phyloP scores from a whole-genome alignment of 2,113 vertebrate genomes.

The Cynoglossus semilaevis region DNA sequence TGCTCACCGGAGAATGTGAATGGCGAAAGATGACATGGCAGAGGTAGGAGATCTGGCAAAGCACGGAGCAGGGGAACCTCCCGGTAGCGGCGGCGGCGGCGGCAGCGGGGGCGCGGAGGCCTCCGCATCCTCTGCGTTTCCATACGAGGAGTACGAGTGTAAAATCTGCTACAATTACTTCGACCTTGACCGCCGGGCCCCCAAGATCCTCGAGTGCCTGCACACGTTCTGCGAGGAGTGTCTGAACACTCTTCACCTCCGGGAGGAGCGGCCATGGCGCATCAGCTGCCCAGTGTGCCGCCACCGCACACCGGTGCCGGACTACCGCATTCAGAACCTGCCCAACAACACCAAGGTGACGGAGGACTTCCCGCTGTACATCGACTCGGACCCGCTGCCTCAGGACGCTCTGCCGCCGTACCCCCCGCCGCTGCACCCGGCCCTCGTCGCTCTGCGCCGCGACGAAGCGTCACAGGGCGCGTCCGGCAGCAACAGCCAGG shows the following conservation, averaged over 20 bases:
- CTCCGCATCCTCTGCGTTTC: conserved; percentile 47
- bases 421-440: conserved; percentile 76
- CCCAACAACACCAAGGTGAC: conserved; percentile 91
- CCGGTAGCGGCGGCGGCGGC: conserved; percentile 12
- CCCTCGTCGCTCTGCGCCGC: conserved; percentile 73
- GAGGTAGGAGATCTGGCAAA: conserved; percentile 73
- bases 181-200: conserved; percentile 87
- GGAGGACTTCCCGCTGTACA: conserved; percentile 84
- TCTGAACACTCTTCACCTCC: conserved; percentile 85
- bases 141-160: conserved; percentile 90
- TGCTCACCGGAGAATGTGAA: conserved; percentile 72
- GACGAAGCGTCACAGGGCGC: conserved; percentile 67
- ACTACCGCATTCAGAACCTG: conserved; percentile 84
- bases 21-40: conserved; percentile 84
- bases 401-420: conserved; percentile 83
- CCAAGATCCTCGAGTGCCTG: conserved; percentile 89
- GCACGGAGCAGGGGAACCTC: conserved; percentile 53
- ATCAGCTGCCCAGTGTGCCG: conserved; percentile 89
- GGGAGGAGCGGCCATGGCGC: conserved; percentile 78
- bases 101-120: conserved; percentile 19
- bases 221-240: conserved; percentile 97
- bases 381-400: conserved; percentile 83
- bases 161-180: conserved; percentile 96
- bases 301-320: conserved; percentile 88
- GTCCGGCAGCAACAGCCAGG: conserved; percentile 57